Conservation (phyloP, 2,888 invertebrate species). For the Gnatocerus cornutus region DNA sequence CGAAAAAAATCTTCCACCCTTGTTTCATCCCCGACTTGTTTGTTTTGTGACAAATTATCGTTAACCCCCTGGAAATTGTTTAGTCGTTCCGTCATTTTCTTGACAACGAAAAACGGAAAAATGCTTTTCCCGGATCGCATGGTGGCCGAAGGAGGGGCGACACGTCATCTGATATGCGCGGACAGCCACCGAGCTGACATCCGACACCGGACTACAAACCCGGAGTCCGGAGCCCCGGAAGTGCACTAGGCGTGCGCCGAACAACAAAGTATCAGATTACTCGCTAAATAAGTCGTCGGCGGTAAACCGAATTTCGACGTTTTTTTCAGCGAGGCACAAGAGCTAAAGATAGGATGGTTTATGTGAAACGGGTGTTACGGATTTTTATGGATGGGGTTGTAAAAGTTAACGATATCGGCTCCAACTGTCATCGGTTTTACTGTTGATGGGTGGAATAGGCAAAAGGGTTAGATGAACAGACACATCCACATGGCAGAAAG, state of each 20-base stretch:
- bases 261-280: constrained; percentile 51
- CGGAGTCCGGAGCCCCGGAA: constrained; percentile 53
- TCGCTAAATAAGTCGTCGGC: constrained; percentile 49
- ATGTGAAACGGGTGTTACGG: constrained; percentile 38
- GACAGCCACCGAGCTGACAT: constrained; percentile 49
- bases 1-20: constrained; percentile 14
- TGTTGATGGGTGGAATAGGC: constrained; percentile 3
- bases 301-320: constrained; percentile 30
- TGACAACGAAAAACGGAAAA: constrained; percentile 19
- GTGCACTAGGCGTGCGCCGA: constrained; percentile 56
- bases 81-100: constrained; percentile 1
- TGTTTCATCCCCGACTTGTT: constrained; percentile 28
- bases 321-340: constrained; percentile 24
- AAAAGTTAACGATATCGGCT: constrained; percentile 35
- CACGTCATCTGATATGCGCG: constrained; percentile 49
- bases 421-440: constrained; percentile 29
- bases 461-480: constrained; percentile 5
- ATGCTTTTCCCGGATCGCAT: constrained; percentile 28
- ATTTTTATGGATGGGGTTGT: constrained; percentile 40
- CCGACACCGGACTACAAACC: constrained; percentile 51
- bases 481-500: constrained; percentile 1
- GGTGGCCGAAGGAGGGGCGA: constrained; percentile 45
- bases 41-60: constrained; percentile 30
- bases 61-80: background rate
- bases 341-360: constrained; percentile 41